These are phyloP conservation scores for Dipodomys spectabilis DNA, from an alignment of 2,113 vertebrate genomes.

Conservation along the genomic window DNA sequence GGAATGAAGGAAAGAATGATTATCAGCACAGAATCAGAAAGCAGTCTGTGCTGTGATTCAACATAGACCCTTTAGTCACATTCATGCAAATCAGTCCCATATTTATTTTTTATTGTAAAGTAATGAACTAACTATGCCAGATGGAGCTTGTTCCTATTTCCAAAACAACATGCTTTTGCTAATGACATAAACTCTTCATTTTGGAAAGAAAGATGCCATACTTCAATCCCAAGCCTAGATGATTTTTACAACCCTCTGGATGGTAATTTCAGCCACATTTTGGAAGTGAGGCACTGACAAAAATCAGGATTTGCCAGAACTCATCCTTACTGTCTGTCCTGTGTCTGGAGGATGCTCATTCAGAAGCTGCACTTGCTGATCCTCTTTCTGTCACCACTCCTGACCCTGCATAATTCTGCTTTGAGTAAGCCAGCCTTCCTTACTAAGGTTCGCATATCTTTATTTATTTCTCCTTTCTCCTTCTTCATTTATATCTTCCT, in stretches of 20 bases:
- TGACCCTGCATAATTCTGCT: neutral
- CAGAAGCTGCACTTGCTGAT: neutral
- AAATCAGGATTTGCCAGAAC: no score
- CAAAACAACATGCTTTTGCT: conserved; percentile 32
- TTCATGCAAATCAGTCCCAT: neutral
- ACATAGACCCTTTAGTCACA: neutral
- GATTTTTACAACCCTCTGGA: neutral
- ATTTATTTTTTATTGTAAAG: conserved; percentile 35
- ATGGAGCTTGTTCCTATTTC: conserved; percentile 16
- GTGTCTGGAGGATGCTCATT: neutral
- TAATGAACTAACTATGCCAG: conserved; percentile 7
- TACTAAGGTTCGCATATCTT: neutral
- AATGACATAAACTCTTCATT: conserved; percentile 48
- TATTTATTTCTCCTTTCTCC: neutral
- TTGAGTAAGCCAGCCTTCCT: neutral
- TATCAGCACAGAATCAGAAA: neutral
- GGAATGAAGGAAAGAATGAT: neutral
- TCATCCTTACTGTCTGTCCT: neutral
- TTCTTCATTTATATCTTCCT: neutral
- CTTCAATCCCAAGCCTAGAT: neutral
- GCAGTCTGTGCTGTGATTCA: neutral
- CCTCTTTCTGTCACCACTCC: neutral
- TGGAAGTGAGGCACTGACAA: neutral
- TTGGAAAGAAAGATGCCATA: neutral
- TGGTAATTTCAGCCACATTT: neutral